Evolutionary conservation across 2,888 invertebrate species (phyloP).

Genomic region (Orchestes rusci): DNA sequence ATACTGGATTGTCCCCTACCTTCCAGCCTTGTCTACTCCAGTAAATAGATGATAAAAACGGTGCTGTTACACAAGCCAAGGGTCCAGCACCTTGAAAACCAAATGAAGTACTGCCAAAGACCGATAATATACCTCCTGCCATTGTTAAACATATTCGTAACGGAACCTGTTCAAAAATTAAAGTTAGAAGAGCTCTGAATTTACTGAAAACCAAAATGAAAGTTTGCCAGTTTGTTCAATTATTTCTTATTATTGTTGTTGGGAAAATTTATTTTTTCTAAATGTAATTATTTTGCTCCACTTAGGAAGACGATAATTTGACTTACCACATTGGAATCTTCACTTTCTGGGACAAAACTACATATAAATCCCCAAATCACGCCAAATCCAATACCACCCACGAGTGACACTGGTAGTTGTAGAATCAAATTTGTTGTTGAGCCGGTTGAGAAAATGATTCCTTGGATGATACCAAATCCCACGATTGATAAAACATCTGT

Average conservation of each 20-base stretch:
- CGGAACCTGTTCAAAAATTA: too few relatives aligned
- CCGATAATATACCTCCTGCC: slow-evolving; percentile 12
- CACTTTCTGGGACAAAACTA: slow-evolving; percentile 76
- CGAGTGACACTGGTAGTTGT: slow-evolving; percentile 71
- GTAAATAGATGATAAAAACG: slow-evolving; percentile 2
- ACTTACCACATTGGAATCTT: slow-evolving; percentile 61
- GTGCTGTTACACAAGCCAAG: slow-evolving; percentile 13
- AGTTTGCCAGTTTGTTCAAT: too few relatives aligned
- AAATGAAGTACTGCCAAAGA: slow-evolving; percentile 12
- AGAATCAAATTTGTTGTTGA: slow-evolving; percentile 60
- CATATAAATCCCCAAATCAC: slow-evolving; percentile 71
- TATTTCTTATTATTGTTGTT: too few relatives aligned
- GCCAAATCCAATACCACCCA: slow-evolving; percentile 67
- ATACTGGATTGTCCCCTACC: slow-evolving; percentile 13
- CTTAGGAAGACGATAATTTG: neutral
- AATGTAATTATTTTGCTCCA: too few relatives aligned
- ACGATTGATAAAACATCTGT: slow-evolving; percentile 95
- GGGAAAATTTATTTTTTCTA: too few relatives aligned
- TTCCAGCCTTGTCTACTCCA: slow-evolving; percentile 15
- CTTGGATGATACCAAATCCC: slow-evolving; percentile 81
- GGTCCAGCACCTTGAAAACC: slow-evolving; percentile 15
- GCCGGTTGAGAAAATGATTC: slow-evolving; percentile 76
- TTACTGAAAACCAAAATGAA: too few relatives aligned
- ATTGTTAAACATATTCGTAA: slow-evolving; percentile 8
- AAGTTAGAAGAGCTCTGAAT: too few relatives aligned